Evolutionary conservation across 2,797 vertebrate genomes (phyloP), one percentile per base, ranked within the genome.

Genomic region (Muscicapa striata): DNA sequence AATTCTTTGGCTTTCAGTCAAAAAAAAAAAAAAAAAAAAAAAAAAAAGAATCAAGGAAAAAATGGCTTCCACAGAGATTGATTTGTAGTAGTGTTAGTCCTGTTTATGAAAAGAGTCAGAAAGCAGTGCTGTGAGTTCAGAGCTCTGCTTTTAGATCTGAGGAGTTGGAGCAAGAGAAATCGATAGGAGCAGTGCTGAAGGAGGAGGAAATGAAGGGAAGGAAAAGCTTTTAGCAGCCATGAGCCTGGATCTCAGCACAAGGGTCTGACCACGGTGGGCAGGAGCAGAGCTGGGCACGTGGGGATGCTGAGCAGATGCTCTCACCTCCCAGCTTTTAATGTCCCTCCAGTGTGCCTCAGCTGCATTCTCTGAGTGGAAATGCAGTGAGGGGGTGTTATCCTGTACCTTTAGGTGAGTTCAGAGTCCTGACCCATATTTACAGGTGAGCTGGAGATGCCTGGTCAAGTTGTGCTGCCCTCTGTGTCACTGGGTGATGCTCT

Each of bases 141-240:
- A 10, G 58, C 84, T 92, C 72, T 92, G 82, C 92, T 93, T 87
- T 95, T 85, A 94, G 91, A 81, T 67, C 74, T 73, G 91, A 89
- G 62, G 57, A 79, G 51, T 82, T 84, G 36, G 94, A 85, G 89
- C 64, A 70, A 95, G 91, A 52, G 91, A 95, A 96, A 97, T 98
- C 96, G 11, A 98, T 98, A 82, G 29, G 83, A 95, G 78, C 93
- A 95, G 92, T 95, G 80, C 89, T 78, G 95, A 74, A 95, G 88
- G 91, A 97, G 96, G 95, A 96, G 91, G 96, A 66, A 90, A 84
- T n/a, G 87, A 96, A 84, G 7, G 75, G 97, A 98, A 98, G 95
- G 93, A 95, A 89, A 95, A 30, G 89, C 93, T 96, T 97, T 96
- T 79, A 91, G 79, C 4, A 22, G 84, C 64, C 72, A 30, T 17